Percentiles rank a stretch among this genome's conserved stretches.
These are phyloP conservation scores for Etheostoma perlongum DNA, from an alignment of 2,797 vertebrate genomes.

Conservation along the genomic window DNA sequence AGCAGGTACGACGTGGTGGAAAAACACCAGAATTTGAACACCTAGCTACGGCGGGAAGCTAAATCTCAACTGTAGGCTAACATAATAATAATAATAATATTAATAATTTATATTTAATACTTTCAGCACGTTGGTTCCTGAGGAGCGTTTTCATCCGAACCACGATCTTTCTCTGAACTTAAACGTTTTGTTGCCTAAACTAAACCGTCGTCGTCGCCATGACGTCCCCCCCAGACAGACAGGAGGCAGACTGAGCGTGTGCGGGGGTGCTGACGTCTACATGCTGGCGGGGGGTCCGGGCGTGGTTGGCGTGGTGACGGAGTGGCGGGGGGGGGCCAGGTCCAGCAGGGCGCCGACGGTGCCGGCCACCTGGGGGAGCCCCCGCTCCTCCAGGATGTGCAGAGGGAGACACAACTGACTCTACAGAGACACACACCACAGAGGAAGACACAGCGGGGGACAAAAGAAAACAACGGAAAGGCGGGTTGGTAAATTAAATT, in stretches of 20 bases:
- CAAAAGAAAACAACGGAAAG: constrained; percentile 74
- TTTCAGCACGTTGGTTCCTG: too few species aligned
- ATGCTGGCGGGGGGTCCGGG: constrained; percentile 77
- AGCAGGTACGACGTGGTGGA: too few species aligned
- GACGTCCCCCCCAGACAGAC: not conserved
- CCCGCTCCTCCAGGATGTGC: constrained; percentile 98
- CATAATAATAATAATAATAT: too few species aligned
- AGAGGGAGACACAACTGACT: constrained; percentile 97
- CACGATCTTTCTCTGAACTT: too few species aligned
- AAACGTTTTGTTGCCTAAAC: too few species aligned
- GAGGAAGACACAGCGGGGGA: constrained; percentile 55
- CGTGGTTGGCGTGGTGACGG: constrained; percentile 76
- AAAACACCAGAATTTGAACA: too few species aligned
- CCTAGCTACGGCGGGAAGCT: too few species aligned
- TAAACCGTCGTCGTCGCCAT: not conserved
- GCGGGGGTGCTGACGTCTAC: constrained; percentile 54
- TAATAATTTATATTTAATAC: too few species aligned
- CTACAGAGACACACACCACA: constrained; percentile 79
- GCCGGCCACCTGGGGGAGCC: constrained; percentile 93
- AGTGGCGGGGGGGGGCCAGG: constrained; percentile 90
- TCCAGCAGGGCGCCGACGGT: constrained; percentile 94
- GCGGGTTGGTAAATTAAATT: constrained; percentile 79
- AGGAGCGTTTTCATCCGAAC: too few species aligned
- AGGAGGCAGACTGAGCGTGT: not conserved
- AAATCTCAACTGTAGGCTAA: too few species aligned